Percentiles rank a stretch among this genome's conserved stretches.
Conservation (phyloP, 2,113 vertebrate species). For the Phaetusa simplex region DNA sequence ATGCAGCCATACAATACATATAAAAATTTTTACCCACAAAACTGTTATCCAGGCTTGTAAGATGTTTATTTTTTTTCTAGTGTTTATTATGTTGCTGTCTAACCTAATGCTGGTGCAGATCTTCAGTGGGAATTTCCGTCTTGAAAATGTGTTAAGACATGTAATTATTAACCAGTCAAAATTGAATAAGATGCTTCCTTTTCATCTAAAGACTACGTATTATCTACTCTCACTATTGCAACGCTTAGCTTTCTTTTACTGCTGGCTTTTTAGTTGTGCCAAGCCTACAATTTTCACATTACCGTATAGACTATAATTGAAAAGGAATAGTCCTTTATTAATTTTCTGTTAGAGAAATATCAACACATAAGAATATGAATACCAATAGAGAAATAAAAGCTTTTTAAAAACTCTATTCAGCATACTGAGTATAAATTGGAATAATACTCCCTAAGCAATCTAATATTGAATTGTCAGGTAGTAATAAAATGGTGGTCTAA, state of each 20-base stretch:
- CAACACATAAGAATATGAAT: background rate
- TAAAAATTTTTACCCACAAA: background rate
- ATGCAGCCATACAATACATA: background rate
- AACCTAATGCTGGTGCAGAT: background rate
- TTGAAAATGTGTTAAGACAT: background rate
- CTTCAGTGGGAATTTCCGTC: background rate
- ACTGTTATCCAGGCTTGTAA: background rate
- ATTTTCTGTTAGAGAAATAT: background rate
- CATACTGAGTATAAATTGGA: background rate
- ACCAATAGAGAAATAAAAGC: background rate
- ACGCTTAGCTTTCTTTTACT: background rate
- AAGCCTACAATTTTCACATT: constrained; percentile 33
- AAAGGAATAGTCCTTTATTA: constrained; percentile 6
- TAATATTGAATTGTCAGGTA: background rate
- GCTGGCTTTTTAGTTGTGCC: background rate
- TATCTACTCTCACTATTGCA: background rate
- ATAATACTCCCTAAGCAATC: background rate
- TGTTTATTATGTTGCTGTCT: constrained; percentile 13
- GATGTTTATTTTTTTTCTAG: background rate
- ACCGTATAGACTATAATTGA: background rate
- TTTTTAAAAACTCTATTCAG: background rate
- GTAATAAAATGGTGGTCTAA: background rate
- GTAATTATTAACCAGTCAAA: constrained; percentile 43
- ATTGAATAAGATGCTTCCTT: constrained; percentile 29
- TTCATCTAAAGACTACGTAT: background rate